phyloP scores from a whole-genome alignment of 2,888 invertebrate genomes.

The Ormyrus rosae region DNA sequence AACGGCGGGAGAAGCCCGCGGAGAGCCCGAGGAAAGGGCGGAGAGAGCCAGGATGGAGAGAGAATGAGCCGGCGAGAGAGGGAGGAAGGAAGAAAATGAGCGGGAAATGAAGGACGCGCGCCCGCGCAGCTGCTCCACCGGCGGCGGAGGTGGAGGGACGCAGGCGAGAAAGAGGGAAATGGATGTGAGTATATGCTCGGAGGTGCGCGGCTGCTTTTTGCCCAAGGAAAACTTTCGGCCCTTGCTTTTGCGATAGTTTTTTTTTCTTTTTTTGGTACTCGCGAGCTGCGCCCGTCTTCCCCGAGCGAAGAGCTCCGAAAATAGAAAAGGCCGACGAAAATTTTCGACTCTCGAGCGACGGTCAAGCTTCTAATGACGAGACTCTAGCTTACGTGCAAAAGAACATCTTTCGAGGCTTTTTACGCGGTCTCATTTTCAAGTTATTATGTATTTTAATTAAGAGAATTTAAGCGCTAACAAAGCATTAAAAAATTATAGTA shows the following conservation, averaged over 20 bases:
- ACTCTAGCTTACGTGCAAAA: no score
- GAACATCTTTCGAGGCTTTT: no score
- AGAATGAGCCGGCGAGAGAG: constrained; percentile 38
- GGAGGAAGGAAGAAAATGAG: constrained; percentile 54
- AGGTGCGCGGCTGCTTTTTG: constrained; percentile 8
- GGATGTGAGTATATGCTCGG: neutral
- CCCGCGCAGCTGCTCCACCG: constrained; percentile 23
- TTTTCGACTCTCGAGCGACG: no score
- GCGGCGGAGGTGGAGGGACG: constrained; percentile 53
- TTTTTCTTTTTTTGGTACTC: neutral
- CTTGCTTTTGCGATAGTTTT: constrained; percentile 19
- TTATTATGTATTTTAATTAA: no score
- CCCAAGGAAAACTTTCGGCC: constrained; percentile 38
- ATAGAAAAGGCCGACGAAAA: no score
- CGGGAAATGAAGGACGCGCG: constrained; percentile 56
- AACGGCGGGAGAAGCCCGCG: constrained; percentile 33
- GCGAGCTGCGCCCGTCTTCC: neutral
- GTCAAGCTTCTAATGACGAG: no score
- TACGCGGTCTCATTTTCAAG: no score
- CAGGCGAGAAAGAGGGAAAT: constrained; percentile 7
- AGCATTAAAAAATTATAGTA: no score
- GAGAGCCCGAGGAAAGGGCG: constrained; percentile 43
- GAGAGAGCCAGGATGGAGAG: constrained; percentile 41
- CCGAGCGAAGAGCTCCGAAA: no score
- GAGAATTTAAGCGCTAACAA: no score